Evolutionary conservation across 2,888 invertebrate genomes (phyloP).

Genomic region (Cheilosia scutellata): DNA sequence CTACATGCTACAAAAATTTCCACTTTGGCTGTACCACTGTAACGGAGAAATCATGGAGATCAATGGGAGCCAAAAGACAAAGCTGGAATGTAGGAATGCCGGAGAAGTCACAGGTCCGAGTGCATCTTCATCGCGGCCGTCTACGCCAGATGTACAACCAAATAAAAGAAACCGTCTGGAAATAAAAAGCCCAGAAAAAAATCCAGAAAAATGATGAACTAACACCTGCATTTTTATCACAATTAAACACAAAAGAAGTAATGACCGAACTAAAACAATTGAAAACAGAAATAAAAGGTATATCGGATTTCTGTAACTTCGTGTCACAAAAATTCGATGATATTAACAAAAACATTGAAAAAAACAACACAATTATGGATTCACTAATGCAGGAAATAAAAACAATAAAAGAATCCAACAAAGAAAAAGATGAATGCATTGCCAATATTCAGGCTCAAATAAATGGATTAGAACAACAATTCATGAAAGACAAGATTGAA

Average conservation of each 20-base stretch:
- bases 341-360: constrained; percentile 14
- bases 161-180: constrained; percentile 12
- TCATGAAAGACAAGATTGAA: too few species aligned
- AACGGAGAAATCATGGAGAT: constrained; percentile 17
- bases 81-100: background rate
- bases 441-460: background rate
- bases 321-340: constrained; percentile 10
- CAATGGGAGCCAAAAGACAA: constrained; percentile 16
- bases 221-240: background rate
- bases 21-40: constrained; percentile 20
- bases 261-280: background rate
- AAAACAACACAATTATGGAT: constrained; percentile 17
- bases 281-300: constrained; percentile 8
- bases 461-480: background rate
- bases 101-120: background rate
- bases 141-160: constrained; percentile 9
- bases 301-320: constrained; percentile 1
- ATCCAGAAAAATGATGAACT: background rate
- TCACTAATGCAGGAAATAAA: constrained; percentile 1
- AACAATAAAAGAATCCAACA: background rate
- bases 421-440: constrained; percentile 14
- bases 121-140: constrained; percentile 7
- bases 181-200: background rate
- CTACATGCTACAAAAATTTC: constrained; percentile 1
- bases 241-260: background rate